These are phyloP conservation scores for Vimba vimba DNA, from an alignment of 2,113 vertebrate species.

Conservation along the genomic window DNA sequence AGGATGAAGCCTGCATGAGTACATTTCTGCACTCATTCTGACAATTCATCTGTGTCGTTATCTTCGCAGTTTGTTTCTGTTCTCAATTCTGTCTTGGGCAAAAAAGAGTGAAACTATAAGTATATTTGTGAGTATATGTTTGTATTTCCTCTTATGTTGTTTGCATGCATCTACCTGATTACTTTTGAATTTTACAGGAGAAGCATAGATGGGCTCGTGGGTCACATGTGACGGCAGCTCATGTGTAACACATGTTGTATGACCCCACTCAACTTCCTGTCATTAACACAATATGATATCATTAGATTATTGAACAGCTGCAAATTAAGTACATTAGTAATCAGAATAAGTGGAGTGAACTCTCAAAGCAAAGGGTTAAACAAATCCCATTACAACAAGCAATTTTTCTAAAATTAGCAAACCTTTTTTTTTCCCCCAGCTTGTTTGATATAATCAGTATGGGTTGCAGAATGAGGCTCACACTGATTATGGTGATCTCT, in stretches of 20 bases:
- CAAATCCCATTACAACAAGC: neutral
- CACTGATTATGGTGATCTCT: neutral
- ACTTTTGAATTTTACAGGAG: neutral
- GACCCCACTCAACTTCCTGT: slow-evolving; percentile 4
- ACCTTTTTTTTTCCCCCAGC: neutral
- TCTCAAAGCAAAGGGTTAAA: neutral
- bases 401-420: slow-evolving; percentile 28
- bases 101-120: neutral
- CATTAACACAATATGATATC: slow-evolving; percentile 12
- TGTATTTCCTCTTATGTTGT: neutral
- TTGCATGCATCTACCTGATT: neutral
- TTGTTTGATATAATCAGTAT: neutral
- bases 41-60: neutral
- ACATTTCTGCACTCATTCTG: neutral
- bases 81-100: neutral
- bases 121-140: neutral
- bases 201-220: slow-evolving; percentile 21
- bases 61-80: neutral
- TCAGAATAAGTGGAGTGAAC: neutral
- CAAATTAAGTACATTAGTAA: neutral
- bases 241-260: neutral
- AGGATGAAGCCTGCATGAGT: neutral
- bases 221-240: neutral
- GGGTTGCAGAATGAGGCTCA: neutral
- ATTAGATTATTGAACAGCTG: neutral